These are phyloP conservation scores for Hemicrepidius hirtus DNA, from an alignment of 2,888 invertebrate species.

Conservation along the genomic window DNA sequence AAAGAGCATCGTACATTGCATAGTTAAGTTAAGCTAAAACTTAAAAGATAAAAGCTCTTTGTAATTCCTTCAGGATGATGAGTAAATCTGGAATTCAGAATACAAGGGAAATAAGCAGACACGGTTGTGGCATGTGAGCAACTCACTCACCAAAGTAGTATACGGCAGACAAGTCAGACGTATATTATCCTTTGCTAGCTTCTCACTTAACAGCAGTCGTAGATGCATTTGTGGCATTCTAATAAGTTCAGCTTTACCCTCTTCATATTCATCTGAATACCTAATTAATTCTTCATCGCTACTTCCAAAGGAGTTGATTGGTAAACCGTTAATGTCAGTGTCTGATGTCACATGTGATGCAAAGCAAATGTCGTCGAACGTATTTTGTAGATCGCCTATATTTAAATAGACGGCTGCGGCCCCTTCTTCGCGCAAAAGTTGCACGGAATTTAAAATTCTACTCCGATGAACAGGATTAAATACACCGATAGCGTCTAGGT, in stretches of 20 bases:
- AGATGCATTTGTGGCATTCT: constrained; percentile 87
- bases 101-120: background rate
- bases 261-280: constrained; percentile 85
- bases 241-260: constrained; percentile 86
- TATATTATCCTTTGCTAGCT: constrained; percentile 90
- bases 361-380: background rate
- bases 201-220: constrained; percentile 87
- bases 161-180: constrained; percentile 92
- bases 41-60: background rate
- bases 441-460: constrained; percentile 88
- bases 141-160: constrained; percentile 90
- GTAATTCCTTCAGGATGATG: background rate
- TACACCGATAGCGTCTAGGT: constrained; percentile 96
- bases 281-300: constrained; percentile 15
- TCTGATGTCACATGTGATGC: background rate
- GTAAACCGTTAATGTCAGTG: background rate
- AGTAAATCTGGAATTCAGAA: background rate
- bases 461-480: constrained; percentile 88
- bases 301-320: background rate
- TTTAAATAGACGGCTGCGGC: constrained; percentile 96
- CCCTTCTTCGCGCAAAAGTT: constrained; percentile 91
- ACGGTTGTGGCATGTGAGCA: constrained; percentile 18
- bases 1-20: too few species aligned
- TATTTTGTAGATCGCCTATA: constrained; percentile 71
- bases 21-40: background rate